Base-by-base conservation (phyloP, 2,113 vertebrate species). In the Pandion haliaetus region DNA sequence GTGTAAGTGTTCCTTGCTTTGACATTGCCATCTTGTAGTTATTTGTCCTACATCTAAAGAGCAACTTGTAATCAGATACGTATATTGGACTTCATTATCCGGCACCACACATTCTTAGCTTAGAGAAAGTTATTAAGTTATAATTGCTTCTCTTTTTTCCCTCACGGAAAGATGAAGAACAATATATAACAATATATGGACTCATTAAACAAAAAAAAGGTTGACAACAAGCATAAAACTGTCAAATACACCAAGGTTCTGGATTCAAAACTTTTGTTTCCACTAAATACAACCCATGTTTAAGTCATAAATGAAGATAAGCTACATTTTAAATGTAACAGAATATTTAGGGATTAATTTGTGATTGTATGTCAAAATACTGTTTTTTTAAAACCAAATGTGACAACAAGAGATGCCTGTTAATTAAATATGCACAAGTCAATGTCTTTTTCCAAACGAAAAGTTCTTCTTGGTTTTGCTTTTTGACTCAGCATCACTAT, bases 1-100 rank as follows among this genome's bases (percentile, higher is more conserved):
- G 18, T 69, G 47, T 88, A 94, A 95, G 87, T 93, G 71, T 96
- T 90, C 90, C 88, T 93, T 88, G 88, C 96, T 98, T 93, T 98
- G 97, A 96, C 88, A 97, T 84, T 96, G 91, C 79, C 93, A 96
- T 97, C 94, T 97, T 96, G 86, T 78, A 97, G 77, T 86, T 91
- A 93, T 98, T 95, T 98, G 87, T 97, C 92, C 95, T 94, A 85
- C 74, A 94, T 93, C 72, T 90, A 88, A 97, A 98, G 93, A 97
- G 73, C 89, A 97, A 36, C 62, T 91, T 86, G 78, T 97, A 97
- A 98, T 96, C 91, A 92, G 88, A 94, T 72, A 90, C 26, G 65
- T 96, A 36, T 93, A 96, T 93, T 97, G 97, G 94, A 65, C 79
- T 90, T 96, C 88, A 97, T 96, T 96, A 93, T 92, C 93, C 86